phyloP scores from a whole-genome alignment of 2,888 invertebrate genomes.

The Spilosoma lubricipeda region DNA sequence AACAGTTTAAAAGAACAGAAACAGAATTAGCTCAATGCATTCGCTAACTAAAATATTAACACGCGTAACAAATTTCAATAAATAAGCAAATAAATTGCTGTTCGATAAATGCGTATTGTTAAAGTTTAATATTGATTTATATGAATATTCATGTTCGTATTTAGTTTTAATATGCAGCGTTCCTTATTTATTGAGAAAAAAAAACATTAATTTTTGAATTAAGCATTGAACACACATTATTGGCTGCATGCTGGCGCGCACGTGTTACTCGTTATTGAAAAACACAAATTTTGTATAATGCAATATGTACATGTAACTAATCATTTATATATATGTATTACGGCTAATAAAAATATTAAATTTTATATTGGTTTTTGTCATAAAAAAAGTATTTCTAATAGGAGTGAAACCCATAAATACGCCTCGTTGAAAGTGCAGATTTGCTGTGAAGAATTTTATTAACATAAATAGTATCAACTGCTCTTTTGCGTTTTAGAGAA shows the following conservation, averaged over 20 bases:
- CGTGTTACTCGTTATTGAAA: conserved; percentile 56
- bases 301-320: conserved; percentile 38
- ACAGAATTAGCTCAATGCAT: conserved; percentile 62
- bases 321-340: conserved; percentile 31
- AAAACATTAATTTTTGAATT: conserved; percentile 62
- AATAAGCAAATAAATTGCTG: conserved; percentile 84
- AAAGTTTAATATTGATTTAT: conserved; percentile 82
- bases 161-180: conserved; percentile 68
- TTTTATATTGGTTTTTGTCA: conserved; percentile 36
- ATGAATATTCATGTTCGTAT: conserved; percentile 83
- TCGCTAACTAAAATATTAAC: conserved; percentile 69
- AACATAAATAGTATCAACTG: conserved; percentile 9
- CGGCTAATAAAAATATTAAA: conserved; percentile 49
- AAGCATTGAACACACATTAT: conserved; percentile 61
- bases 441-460: conserved; percentile 31
- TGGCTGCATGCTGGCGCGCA: conserved; percentile 40
- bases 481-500: too few relatives aligned
- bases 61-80: conserved; percentile 84
- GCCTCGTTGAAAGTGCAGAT: conserved; percentile 36
- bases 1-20: conserved; percentile 57
- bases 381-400: conserved; percentile 39
- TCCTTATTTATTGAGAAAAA: conserved; percentile 62
- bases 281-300: conserved; percentile 53
- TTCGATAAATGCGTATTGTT: conserved; percentile 82
- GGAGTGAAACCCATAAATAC: conserved; percentile 41